phyloP scores from a whole-genome alignment of 2,797 vertebrate genomes.

The Pseudomugil tenellus region DNA sequence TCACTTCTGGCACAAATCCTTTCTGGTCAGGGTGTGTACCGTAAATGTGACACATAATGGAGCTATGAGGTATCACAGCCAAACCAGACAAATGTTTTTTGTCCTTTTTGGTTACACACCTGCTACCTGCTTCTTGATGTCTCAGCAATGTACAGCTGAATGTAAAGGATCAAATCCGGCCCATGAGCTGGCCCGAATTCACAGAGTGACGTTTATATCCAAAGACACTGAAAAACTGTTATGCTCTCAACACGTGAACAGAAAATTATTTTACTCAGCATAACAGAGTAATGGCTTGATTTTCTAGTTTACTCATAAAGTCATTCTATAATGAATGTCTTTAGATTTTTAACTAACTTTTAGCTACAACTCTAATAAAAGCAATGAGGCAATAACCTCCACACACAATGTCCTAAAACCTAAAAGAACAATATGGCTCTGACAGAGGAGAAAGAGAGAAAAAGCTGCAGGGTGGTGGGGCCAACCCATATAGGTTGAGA shows the following conservation, averaged over 20 bases:
- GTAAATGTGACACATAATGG: slow-evolving; percentile 42
- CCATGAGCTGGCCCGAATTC: not conserved
- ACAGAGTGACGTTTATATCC: not conserved
- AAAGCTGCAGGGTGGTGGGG: not conserved
- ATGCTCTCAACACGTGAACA: not conserved
- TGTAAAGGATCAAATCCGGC: not conserved
- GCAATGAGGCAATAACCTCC: too few species aligned
- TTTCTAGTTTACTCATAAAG: too few species aligned
- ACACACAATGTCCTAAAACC: too few species aligned
- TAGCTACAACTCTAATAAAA: too few species aligned
- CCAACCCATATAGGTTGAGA: too few species aligned
- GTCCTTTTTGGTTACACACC: slow-evolving; percentile 60
- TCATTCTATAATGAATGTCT: not conserved
- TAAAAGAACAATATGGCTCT: too few species aligned
- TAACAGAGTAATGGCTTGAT: not conserved
- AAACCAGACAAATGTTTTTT: slow-evolving; percentile 42
- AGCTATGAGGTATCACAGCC: slow-evolving; percentile 31
- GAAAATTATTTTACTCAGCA: not conserved
- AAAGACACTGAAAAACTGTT: not conserved
- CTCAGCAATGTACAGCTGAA: not conserved
- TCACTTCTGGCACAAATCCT: slow-evolving; percentile 42
- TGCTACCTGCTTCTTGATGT: slow-evolving; percentile 61
- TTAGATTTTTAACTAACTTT: not conserved
- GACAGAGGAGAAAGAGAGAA: too few species aligned
- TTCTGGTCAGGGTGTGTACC: slow-evolving; percentile 52